Percentiles rank a stretch among this genome's conserved stretches.
phyloP scores from a whole-genome alignment of 2,113 vertebrate species.

The Gallinago jamesoni region DNA sequence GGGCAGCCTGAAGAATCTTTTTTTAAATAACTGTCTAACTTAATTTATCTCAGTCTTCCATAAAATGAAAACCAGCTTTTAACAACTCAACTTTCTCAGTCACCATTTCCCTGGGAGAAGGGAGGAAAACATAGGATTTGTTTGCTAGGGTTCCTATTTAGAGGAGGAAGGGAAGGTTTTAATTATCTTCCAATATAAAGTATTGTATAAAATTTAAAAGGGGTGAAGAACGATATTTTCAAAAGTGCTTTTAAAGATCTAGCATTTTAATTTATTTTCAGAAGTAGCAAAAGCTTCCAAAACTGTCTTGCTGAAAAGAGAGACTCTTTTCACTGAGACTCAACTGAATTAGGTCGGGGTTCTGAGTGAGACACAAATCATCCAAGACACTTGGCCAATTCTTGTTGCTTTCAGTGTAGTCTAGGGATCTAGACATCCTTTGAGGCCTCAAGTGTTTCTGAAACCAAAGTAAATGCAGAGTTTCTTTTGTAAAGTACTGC shows the following conservation, averaged over 20 bases:
- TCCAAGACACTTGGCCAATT: not conserved
- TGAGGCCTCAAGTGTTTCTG: not conserved
- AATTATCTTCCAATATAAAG: not conserved
- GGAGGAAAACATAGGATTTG: not conserved
- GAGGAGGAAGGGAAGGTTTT: not conserved
- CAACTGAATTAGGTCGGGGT: not conserved
- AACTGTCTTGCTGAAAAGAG: not conserved
- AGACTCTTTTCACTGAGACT: not conserved
- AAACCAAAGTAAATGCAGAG: accelerated
- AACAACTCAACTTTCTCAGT: not conserved
- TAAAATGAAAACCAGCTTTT: not conserved
- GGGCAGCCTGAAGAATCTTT: not conserved
- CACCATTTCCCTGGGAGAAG: accelerated
- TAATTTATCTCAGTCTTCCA: not conserved
- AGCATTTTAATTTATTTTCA: not conserved
- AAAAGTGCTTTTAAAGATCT: not conserved
- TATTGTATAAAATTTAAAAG: not conserved
- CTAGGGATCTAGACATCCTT: not conserved
- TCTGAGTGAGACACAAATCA: not conserved
- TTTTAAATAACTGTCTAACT: not conserved
- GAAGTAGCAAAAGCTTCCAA: not conserved
- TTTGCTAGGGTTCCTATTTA: not conserved
- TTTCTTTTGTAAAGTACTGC: not conserved
- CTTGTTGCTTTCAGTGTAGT: not conserved
- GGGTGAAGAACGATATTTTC: not conserved